Conservation (phyloP, 2,888 invertebrate genomes). For the Colletes collaris region DNA sequence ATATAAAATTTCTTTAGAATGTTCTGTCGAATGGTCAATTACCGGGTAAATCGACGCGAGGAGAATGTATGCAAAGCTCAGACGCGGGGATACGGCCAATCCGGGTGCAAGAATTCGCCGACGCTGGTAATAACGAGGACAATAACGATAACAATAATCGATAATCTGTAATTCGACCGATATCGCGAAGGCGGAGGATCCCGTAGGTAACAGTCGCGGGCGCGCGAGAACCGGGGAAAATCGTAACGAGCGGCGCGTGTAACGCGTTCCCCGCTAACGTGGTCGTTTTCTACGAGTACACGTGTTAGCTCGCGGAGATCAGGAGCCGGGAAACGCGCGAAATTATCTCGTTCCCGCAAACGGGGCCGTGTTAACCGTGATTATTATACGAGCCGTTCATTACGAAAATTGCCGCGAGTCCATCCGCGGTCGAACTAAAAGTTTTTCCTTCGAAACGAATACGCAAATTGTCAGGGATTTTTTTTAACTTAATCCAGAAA, state of each 20-base stretch:
- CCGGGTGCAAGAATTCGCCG: too few species aligned
- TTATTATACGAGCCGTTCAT: conserved; percentile 1
- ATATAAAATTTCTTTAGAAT: too few species aligned
- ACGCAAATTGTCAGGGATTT: too few species aligned
- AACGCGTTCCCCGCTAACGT: conserved; percentile 17
- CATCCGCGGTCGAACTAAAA: background rate
- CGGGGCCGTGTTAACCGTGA: conserved; percentile 26
- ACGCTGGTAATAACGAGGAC: conserved; percentile 24
- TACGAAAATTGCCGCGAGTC: conserved; percentile 19
- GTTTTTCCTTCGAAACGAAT: background rate
- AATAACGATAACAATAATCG: conserved; percentile 66
- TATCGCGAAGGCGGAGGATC: conserved; percentile 42
- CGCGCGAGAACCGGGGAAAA: conserved; percentile 39
- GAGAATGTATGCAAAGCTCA: too few species aligned
- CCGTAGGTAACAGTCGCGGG: conserved; percentile 15
- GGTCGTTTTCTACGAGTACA: conserved; percentile 30
- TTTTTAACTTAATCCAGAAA: too few species aligned
- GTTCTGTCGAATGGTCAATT: too few species aligned
- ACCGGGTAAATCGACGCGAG: too few species aligned
- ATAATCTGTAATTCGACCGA: conserved; percentile 59
- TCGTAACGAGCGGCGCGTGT: conserved; percentile 32
- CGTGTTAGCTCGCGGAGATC: conserved; percentile 8
- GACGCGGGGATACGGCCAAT: too few species aligned
- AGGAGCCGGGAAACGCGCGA: background rate
- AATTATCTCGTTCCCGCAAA: conserved; percentile 43